phyloP scores from a whole-genome alignment of 1,140 invertebrate genomes.

The Camponotus floridanus region DNA sequence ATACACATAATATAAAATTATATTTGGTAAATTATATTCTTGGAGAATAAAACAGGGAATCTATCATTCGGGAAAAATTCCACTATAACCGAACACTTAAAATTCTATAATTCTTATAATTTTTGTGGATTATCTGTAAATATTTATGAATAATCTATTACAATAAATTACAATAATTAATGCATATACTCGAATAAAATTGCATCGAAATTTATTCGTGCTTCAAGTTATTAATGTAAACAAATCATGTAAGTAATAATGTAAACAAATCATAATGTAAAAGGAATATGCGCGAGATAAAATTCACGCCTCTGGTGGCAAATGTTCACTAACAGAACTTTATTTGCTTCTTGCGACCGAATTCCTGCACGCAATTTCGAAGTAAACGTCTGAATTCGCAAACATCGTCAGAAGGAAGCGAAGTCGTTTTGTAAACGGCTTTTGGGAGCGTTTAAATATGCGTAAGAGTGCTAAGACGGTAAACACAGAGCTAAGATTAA shows the following conservation, averaged over 20 bases:
- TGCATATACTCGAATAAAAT: neutral
- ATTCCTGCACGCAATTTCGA: slow-evolving; percentile 31
- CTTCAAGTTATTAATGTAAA: slow-evolving; percentile 5
- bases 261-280: neutral
- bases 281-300: neutral
- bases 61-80: slow-evolving; percentile 1
- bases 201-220: neutral
- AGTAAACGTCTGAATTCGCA: slow-evolving; percentile 20
- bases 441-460: slow-evolving; percentile 1
- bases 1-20: neutral
- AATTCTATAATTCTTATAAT: neutral
- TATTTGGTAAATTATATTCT: slow-evolving; percentile 23
- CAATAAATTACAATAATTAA: slow-evolving; percentile 14
- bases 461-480: neutral
- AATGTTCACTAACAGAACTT: slow-evolving; percentile 15
- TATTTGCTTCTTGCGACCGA: neutral
- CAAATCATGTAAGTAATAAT: neutral
- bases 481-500: neutral
- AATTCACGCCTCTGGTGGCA: neutral
- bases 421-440: neutral
- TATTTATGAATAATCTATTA: neutral
- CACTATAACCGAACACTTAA: neutral
- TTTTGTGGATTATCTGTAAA: neutral
- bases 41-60: neutral
- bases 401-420: neutral